Base-by-base conservation (phyloP, 2,888 invertebrate genomes). In the Acrobasis suavella region DNA sequence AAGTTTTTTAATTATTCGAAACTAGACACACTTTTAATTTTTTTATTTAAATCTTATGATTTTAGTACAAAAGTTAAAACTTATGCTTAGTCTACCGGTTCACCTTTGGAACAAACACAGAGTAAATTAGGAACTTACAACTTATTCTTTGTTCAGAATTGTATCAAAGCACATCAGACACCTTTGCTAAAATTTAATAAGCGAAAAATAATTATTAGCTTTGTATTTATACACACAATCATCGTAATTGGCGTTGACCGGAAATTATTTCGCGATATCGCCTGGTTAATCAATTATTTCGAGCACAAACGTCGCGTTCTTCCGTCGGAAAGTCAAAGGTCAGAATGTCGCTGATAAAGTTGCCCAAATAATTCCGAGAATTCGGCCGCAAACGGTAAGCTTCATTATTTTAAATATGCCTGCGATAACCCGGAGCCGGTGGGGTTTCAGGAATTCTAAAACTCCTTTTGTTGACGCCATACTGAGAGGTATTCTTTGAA, bases 401-500 rank as follows among this genome's bases (percentile, higher is more conserved):
- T 55, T 55, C 38, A 56, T 42, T 12, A 42, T 42, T 42, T 14
- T 42, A 17, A 56, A 56, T 32, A 32, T 32, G 32, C 65, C 64
- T 61, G 65, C 61, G 74, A 74, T 70, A 75, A 75, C 78, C 75
- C 72, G 70, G 72, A 70, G 70, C 81, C 72, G 69, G 67, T 75
- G 76, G 76, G 75, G 78, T 77, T 76, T 72, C 38, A 72, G 76
- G 77, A 80, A 85, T 83, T 77, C 79, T 71, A 65, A 72, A 77
- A 80, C 73, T 72, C 70, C 74, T 77, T 81, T 75, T 73, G 73
- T 69, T 68, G 70, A 62, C 69, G 69, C 70, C 71, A 75, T 77
- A 84, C 85, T 83, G 83, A 83, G 83, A 76, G 72, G 17, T 42
- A 82, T 89, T 87, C 87, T 77, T 70, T 81, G 85, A 87, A 87